Percentiles rank a stretch among this genome's conserved stretches.
Evolutionary conservation across 1,140 invertebrate species (phyloP).

Genomic region (Bicyclus anynana): DNA sequence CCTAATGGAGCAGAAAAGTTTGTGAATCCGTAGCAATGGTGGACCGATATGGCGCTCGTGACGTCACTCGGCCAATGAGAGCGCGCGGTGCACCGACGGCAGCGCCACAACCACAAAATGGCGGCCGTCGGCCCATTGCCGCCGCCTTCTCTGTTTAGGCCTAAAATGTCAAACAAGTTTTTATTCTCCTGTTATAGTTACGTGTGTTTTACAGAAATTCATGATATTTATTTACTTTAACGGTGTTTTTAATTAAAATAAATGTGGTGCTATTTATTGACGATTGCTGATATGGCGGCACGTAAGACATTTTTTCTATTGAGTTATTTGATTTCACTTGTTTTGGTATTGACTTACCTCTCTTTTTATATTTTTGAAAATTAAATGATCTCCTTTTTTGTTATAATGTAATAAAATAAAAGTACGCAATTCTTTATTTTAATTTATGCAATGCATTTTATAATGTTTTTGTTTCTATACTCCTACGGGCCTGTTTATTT

Average conservation of each 20-base stretch:
- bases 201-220: conserved; percentile 25
- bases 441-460: no score
- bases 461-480: no score
- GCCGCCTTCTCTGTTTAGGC: conserved; percentile 71
- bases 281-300: neutral
- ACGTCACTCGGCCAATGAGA: conserved; percentile 73
- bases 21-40: conserved; percentile 59
- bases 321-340: neutral
- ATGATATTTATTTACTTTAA: conserved; percentile 2
- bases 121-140: conserved; percentile 61
- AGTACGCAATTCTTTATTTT: no score
- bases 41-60: conserved; percentile 64
- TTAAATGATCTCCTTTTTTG: no score
- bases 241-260: conserved; percentile 3
- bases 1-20: conserved; percentile 29
- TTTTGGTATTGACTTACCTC: no score
- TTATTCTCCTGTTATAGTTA: conserved; percentile 38
- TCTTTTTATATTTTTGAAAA: no score
- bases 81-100: conserved; percentile 46
- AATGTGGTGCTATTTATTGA: neutral
- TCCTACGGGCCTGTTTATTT: no score
- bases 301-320: neutral
- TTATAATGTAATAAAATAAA: no score
- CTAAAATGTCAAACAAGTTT: conserved; percentile 59
- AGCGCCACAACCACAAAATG: conserved; percentile 75